Evolutionary conservation across 1,140 invertebrate species (phyloP).

Genomic region (Xylocopa sonorina): DNA sequence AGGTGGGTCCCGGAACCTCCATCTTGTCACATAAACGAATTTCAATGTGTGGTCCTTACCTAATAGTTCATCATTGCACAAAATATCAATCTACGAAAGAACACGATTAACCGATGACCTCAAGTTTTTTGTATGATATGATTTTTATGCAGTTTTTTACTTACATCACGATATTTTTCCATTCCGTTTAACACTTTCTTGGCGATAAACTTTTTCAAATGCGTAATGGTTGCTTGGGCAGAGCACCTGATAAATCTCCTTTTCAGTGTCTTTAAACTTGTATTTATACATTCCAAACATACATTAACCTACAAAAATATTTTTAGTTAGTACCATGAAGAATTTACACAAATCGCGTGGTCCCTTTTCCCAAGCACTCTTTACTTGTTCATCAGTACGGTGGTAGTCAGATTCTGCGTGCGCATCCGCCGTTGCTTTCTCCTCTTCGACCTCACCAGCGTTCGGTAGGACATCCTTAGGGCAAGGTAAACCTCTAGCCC

Average conservation of each 20-base stretch:
- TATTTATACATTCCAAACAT: slow-evolving; percentile 92
- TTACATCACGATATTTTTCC: slow-evolving; percentile 97
- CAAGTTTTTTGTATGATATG: neutral
- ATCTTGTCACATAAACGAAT: slow-evolving; percentile 98
- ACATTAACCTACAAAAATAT: slow-evolving; percentile 88
- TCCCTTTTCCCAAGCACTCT: neutral
- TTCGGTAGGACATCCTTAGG: slow-evolving; percentile 93
- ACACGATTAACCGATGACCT: neutral
- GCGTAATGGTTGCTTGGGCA: slow-evolving; percentile 97
- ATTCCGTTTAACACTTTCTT: slow-evolving; percentile 95
- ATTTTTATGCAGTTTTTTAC: slow-evolving; percentile 71
- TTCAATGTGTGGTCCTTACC: slow-evolving; percentile 99
- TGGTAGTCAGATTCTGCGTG: slow-evolving; percentile 95
- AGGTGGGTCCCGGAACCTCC: slow-evolving; percentile 96
- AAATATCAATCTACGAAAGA: slow-evolving; percentile 94
- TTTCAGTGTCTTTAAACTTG: slow-evolving; percentile 92
- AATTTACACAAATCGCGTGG: neutral
- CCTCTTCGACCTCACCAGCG: slow-evolving; percentile 84
- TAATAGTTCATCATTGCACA: slow-evolving; percentile 98
- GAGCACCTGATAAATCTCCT: slow-evolving; percentile 96
- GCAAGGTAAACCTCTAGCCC: slow-evolving; percentile 90
- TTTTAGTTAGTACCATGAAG: neutral
- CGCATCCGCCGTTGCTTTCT: slow-evolving; percentile 85
- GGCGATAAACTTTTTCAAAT: slow-evolving; percentile 98
- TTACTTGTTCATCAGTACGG: slow-evolving; percentile 96